Percentiles rank a stretch among this genome's conserved stretches.
Conservation (phyloP, 1,140 invertebrate species). For the Coptotermes formosanus region DNA sequence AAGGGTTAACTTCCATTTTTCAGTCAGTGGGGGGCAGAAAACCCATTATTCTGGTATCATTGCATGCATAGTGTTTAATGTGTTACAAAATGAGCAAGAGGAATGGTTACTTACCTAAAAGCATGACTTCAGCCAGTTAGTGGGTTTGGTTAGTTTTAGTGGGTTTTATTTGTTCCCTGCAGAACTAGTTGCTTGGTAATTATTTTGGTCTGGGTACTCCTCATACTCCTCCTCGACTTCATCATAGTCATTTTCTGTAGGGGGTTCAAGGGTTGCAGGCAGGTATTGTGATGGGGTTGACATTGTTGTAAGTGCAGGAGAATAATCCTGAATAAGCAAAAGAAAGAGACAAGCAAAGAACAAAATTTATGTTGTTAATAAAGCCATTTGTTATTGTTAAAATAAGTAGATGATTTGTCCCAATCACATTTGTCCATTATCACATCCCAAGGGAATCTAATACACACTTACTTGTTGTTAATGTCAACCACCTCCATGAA, state of each 20-base stretch:
- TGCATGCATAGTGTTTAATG: too few species aligned
- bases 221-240: conserved; percentile 34
- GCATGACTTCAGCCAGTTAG: conserved; percentile 22
- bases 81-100: not conserved
- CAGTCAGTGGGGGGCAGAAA: too few species aligned
- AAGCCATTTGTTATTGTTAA: not conserved
- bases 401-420: conserved; percentile 9
- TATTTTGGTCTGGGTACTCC: conserved; percentile 34
- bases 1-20: too few species aligned
- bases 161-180: conserved; percentile 28
- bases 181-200: conserved; percentile 34
- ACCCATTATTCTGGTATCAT: too few species aligned
- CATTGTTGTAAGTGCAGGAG: conserved; percentile 34
- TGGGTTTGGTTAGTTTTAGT: conserved; percentile 21
- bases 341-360: conserved; percentile 28
- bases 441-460: not conserved
- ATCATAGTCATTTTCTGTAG: conserved; percentile 32
- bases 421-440: not conserved
- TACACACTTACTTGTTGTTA: too few species aligned
- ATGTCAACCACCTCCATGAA: not conserved
- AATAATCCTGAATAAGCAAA: conserved; percentile 28
- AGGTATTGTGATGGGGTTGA: conserved; percentile 30
- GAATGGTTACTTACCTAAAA: not conserved
- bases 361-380: not conserved
- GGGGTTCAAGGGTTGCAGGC: conserved; percentile 32